A percentile compares a stretch with the other conserved stretches of the same genome.
Evolutionary conservation across 23 tunicate genomes (phyloP).

Genomic region (Ascidia mentula): DNA sequence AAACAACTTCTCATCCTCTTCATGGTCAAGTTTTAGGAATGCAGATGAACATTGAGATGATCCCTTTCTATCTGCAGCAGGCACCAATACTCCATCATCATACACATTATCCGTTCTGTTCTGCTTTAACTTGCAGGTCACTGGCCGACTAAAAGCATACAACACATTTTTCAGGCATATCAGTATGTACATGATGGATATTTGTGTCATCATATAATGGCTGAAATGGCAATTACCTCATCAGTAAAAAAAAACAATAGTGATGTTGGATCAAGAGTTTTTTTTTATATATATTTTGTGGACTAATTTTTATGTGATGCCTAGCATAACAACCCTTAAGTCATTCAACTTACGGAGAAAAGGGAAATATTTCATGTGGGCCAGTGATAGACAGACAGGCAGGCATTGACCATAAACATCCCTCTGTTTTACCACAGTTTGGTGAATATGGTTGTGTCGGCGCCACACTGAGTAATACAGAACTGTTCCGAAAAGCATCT

Average conservation of each 20-base stretch:
- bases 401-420: conserved; percentile 3
- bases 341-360: conserved; percentile 15
- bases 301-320: background rate
- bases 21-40: conserved; percentile 15
- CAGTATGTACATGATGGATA: background rate
- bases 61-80: background rate
- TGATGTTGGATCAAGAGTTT: too few species aligned
- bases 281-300: too few species aligned
- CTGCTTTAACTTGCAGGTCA: background rate
- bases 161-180: background rate
- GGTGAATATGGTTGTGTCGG: background rate
- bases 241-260: too few species aligned
- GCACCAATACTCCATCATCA: background rate
- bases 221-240: too few species aligned
- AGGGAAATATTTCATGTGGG: conserved; percentile 28
- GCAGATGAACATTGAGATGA: conserved; percentile 13
- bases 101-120: background rate
- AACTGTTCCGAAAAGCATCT: background rate
- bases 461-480: background rate
- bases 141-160: background rate
- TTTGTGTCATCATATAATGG: too few species aligned
- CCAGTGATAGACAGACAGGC: conserved; percentile 24
- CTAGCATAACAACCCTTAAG: background rate
- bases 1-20: conserved; percentile 22
- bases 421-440: background rate